These are phyloP conservation scores for Sthenelais limicola DNA, from an alignment of 2,888 invertebrate genomes.

Conservation along the genomic window DNA sequence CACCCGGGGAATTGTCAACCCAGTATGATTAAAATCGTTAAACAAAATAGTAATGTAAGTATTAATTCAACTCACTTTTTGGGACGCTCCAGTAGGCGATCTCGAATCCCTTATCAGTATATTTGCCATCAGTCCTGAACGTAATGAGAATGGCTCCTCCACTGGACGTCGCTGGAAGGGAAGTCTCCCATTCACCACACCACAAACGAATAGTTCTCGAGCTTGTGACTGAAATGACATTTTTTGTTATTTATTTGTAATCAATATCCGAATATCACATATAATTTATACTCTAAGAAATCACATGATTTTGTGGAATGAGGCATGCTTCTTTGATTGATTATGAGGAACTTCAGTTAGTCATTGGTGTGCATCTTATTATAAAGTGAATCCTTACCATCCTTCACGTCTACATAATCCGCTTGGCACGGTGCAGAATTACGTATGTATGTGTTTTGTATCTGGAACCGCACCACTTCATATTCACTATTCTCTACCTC, in stretches of 20 bases:
- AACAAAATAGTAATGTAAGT: no score
- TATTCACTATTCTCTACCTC: not conserved
- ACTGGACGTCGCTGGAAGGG: slow-evolving; percentile 4
- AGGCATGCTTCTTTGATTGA: no score
- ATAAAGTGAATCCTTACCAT: slow-evolving; percentile 19
- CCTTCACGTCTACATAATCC: slow-evolving; percentile 38
- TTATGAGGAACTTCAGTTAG: no score
- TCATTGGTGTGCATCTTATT: no score
- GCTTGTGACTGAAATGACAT: no score
- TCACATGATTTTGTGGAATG: no score
- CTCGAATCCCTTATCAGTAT: slow-evolving; percentile 29
- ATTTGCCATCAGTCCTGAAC: slow-evolving; percentile 14
- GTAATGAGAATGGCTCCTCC: slow-evolving; percentile 7
- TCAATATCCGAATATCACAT: no score
- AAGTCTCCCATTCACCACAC: slow-evolving; percentile 12
- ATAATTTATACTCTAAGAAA: no score
- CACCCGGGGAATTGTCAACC: no score
- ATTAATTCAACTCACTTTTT: slow-evolving; percentile 26
- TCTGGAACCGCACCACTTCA: slow-evolving; percentile 17
- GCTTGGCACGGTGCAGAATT: slow-evolving; percentile 22
- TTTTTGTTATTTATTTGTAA: no score
- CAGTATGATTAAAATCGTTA: no score
- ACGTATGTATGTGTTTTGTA: slow-evolving; percentile 13
- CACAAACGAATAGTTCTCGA: not conserved
- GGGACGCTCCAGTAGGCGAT: slow-evolving; percentile 36